Base-by-base conservation (phyloP, 2,797 vertebrate species). In the Xyrichtys novacula region DNA sequence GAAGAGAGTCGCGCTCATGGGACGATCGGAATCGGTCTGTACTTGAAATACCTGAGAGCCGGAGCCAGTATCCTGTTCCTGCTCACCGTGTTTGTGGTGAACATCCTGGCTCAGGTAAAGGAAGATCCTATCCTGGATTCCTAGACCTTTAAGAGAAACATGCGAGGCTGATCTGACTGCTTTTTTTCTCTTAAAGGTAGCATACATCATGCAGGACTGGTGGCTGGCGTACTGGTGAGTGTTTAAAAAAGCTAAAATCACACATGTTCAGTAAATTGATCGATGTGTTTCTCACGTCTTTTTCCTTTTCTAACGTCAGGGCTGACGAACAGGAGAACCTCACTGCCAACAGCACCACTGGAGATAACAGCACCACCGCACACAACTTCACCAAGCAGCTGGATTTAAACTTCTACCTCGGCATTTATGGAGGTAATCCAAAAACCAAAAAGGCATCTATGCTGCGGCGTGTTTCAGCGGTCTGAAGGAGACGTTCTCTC, bases 161-260 rank as follows among this genome's bases (percentile, higher is more conserved):
- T 23, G 1, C 1, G 19, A 32, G 43, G 4, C 3, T 10, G 0
- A 1, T 19, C 10, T 29, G 5, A 4, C 67, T 1, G 4, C 53
- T 55, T 1, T 48, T 50, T 53, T 71, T 76, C 54, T 85, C 25
- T 60, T 84, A 2, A 70, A 99, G 97, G 86, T 89, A 11, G 63
- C 93, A 3, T 98, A 95, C 65, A 84, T 98, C 56, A 81, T 98
- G 55, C 96, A 97, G 75, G 98, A 98, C 81, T 99, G 96, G 97
- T 99, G 97, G 97, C 93, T 99, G 81, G 96, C 96, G 5, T 92
- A 96, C 78, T 98, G 97, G 97, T 99, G 81, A 92, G 95, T 31
- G 25, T 16, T 3, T 42, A 11, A 23, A 28, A 3, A 1, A 39
- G 5, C 3, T 0, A 10, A 31, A 20, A 40, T 4, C 16, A 22